phyloP scores from a whole-genome alignment of 2,888 invertebrate species.

The Nymphalis urticae region DNA sequence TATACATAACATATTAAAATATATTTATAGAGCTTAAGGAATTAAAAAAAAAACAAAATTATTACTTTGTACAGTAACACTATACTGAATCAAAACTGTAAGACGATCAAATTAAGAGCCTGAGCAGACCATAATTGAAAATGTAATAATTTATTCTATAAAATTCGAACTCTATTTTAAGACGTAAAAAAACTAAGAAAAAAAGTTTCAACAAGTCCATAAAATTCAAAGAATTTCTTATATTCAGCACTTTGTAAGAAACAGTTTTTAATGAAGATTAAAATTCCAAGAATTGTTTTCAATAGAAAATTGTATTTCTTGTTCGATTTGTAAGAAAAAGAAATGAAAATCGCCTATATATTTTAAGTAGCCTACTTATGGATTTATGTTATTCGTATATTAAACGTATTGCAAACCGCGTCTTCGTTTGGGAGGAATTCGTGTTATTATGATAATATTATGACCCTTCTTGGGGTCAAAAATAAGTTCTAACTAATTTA shows the following conservation, averaged over 20 bases:
- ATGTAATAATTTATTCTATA: conserved; percentile 40
- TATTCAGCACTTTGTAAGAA: conserved; percentile 6
- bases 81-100: conserved; percentile 9
- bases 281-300: conserved; percentile 5
- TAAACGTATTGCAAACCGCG: too few species aligned
- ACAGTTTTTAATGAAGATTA: conserved; percentile 8
- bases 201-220: conserved; percentile 24
- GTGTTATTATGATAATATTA: too few species aligned
- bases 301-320: not conserved
- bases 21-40: too few species aligned
- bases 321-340: too few species aligned
- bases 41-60: too few species aligned
- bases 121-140: conserved; percentile 34
- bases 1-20: too few species aligned
- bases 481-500: too few species aligned
- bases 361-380: too few species aligned
- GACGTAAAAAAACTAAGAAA: conserved; percentile 23
- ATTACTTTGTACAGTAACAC: not conserved
- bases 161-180: conserved; percentile 36
- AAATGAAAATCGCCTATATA: too few species aligned
- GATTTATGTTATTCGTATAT: too few species aligned
- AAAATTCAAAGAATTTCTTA: conserved; percentile 12
- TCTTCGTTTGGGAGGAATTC: too few species aligned
- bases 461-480: too few species aligned
- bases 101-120: conserved; percentile 30